These are phyloP conservation scores for Helarctos malayanus DNA, from an alignment of 2,797 vertebrate genomes.

Conservation along the genomic window DNA sequence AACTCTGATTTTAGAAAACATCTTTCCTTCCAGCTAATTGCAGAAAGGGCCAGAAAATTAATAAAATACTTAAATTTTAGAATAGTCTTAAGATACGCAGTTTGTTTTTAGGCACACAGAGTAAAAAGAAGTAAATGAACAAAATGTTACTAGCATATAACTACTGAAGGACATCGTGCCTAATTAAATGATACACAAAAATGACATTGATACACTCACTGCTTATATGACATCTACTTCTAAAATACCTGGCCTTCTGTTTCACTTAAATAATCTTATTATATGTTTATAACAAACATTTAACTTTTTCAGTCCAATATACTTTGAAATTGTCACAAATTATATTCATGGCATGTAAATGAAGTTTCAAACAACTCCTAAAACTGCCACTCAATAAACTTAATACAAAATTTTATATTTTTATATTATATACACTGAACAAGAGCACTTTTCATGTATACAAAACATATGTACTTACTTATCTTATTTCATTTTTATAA, in stretches of 20 bases:
- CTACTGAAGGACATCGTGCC: background rate
- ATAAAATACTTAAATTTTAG: conserved; percentile 61
- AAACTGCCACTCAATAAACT: conserved; percentile 34
- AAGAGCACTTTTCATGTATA: background rate
- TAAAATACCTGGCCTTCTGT: conserved; percentile 55
- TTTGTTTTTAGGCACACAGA: conserved; percentile 50
- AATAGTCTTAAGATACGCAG: background rate
- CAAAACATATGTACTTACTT: conserved; percentile 46
- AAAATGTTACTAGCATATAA: background rate
- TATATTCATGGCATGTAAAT: conserved; percentile 44
- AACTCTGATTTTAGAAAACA: conserved; percentile 53
- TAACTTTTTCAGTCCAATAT: conserved; percentile 40
- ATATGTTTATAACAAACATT: conserved; percentile 36
- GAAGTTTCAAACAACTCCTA: conserved; percentile 53
- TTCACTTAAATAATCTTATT: background rate
- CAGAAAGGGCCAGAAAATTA: conserved; percentile 21
- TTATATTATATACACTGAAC: background rate
- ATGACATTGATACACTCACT: background rate
- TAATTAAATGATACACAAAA: conserved; percentile 59
- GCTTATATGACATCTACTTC: conserved; percentile 29
- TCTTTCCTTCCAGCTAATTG: background rate
- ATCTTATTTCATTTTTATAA: conserved; percentile 62
- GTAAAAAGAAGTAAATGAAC: conserved; percentile 17
- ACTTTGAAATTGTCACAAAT: background rate
- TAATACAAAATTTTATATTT: background rate